Evolutionary conservation across 1,140 invertebrate species (phyloP).

Genomic region (Steinernema feltiae): DNA sequence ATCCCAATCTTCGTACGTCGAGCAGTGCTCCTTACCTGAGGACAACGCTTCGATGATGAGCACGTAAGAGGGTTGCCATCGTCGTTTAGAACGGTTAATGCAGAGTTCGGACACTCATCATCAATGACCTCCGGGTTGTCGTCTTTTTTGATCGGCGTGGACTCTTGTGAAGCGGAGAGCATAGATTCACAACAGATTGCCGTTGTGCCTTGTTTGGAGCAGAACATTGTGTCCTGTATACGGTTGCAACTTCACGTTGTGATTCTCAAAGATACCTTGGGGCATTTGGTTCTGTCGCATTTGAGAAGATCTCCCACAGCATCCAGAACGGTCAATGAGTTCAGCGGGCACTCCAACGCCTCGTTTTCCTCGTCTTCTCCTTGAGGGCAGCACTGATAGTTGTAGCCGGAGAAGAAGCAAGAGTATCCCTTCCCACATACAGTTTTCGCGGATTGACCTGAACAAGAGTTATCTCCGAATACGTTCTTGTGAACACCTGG

Average conservation of each 20-base stretch:
- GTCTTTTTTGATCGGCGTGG: background rate
- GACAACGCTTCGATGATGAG: constrained; percentile 19
- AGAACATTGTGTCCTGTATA: constrained; percentile 33
- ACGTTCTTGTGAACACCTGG: constrained; percentile 19
- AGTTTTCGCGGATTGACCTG: constrained; percentile 20
- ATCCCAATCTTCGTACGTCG: background rate
- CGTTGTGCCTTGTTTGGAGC: constrained; percentile 25
- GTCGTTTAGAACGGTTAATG: constrained; percentile 24
- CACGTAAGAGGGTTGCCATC: constrained; percentile 23
- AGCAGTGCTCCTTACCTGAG: constrained; percentile 14
- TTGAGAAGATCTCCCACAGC: constrained; percentile 21
- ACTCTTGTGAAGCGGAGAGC: constrained; percentile 19
- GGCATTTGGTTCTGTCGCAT: constrained; percentile 17
- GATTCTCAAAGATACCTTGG: background rate
- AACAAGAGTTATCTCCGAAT: background rate
- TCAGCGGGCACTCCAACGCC: constrained; percentile 27
- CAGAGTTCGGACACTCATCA: constrained; percentile 23
- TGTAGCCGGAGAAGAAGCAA: constrained; percentile 37
- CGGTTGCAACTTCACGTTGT: background rate
- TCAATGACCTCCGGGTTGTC: background rate
- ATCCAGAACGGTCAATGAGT: constrained; percentile 29
- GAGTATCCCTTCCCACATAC: constrained; percentile 29
- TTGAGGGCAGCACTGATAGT: constrained; percentile 36
- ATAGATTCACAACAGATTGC: constrained; percentile 32
- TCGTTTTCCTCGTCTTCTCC: constrained; percentile 28